Base-by-base conservation (phyloP, 2,113 vertebrate species). In the Tetrax tetrax region DNA sequence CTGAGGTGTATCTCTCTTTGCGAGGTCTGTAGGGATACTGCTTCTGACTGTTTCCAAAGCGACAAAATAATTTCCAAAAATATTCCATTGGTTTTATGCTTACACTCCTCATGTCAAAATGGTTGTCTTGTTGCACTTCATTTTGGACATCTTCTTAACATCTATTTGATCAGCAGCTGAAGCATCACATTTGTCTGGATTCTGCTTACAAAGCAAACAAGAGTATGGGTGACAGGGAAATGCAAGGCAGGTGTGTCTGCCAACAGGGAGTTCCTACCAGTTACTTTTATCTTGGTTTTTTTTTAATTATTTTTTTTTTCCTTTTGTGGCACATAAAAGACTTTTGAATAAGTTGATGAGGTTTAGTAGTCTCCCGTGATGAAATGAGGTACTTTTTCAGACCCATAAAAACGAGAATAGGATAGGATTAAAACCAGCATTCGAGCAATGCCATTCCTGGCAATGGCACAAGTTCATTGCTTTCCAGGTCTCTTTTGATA, bases 401-500 rank as follows among this genome's bases (percentile, higher is more conserved):
- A 37, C 60, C 64, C 83, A 94, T 92, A 93, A 95, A 95, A 90
- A 28, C 1, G 9, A 20, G 60, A 75, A 64, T n/a, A 85, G 76
- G 85, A 64, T n/a, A 85, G 76, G 85, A 93, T 78, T 87, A 89
- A 95, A 93, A 64, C 0, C 83, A 64, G 9, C 50, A 21, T 54
- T 94, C 1, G 11, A 90, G 65, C 92, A 78, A 83, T 29, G 60
- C 29, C 9, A 23, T 89, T 97, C 68, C 70, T 94, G 92, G 95
- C 90, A 86, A 25, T 19, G 68, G 43, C 68, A 90, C 88, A 89
- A 84, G 8, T 71, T 87, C 29, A 45, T 64, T 57, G 68, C 72
- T 87, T 96, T 96, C 79, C 89, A 96, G 83, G 60, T 89, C 83
- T 89, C 80, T 64, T 86, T 54, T 81, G 60, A 90, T 95, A 90